These are phyloP conservation scores for Pollenia labialis DNA, from an alignment of 2,888 invertebrate species.

Conservation along the genomic window DNA sequence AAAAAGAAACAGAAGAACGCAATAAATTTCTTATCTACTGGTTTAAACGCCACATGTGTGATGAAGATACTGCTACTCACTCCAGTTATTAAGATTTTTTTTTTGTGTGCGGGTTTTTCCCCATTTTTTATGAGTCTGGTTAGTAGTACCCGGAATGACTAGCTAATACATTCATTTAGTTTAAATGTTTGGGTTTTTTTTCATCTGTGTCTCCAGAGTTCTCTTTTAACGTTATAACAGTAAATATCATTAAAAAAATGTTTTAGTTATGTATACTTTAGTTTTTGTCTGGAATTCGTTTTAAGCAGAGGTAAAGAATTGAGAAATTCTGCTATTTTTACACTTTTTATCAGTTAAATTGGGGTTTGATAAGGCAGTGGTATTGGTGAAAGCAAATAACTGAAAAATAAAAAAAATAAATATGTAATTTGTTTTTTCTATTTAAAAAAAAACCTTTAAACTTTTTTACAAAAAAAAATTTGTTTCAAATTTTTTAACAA, in stretches of 20 bases:
- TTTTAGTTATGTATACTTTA: slow-evolving; percentile 29
- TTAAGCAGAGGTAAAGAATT: too few species aligned
- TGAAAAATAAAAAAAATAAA: too few species aligned
- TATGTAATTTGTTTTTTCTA: too few species aligned
- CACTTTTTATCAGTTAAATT: background rate
- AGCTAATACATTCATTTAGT: slow-evolving; percentile 20
- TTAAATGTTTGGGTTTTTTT: slow-evolving; percentile 3
- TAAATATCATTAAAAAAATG: slow-evolving; percentile 38
- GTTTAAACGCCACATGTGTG: slow-evolving; percentile 41
- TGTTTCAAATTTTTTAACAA: too few species aligned
- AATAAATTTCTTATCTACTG: slow-evolving; percentile 39
- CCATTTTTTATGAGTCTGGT: background rate
- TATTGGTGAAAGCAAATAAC: too few species aligned
- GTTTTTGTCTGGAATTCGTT: background rate
- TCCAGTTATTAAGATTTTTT: slow-evolving; percentile 44
- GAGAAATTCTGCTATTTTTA: background rate
- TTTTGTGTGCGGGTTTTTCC: background rate
- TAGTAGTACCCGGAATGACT: background rate
- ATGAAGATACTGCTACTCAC: slow-evolving; percentile 7
- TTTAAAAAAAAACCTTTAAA: too few species aligned
- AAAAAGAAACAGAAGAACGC: background rate
- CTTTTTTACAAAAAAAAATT: too few species aligned
- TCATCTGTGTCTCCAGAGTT: slow-evolving; percentile 45
- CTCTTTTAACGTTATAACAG: slow-evolving; percentile 1
- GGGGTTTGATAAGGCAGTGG: background rate